Evolutionary conservation across 2,888 invertebrate species (phyloP).

Genomic region (Agrotis ipsilon): DNA sequence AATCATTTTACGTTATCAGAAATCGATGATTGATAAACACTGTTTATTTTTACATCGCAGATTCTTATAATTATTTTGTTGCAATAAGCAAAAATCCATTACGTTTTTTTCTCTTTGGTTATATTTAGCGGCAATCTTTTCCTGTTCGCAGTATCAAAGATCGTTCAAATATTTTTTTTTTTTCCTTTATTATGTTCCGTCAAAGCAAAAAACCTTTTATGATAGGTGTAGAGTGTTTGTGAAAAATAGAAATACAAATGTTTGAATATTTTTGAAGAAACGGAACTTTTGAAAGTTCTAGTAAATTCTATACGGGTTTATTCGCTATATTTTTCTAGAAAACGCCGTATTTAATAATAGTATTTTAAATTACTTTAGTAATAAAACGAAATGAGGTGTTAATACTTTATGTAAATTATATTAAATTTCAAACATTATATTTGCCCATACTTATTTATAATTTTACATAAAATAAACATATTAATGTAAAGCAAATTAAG

Average conservation of each 20-base stretch:
- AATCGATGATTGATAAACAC: constrained; percentile 1
- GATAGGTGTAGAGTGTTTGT: background rate
- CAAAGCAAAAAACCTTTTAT: background rate
- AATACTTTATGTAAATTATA: constrained; percentile 18
- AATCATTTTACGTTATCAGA: constrained; percentile 1
- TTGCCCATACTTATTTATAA: background rate
- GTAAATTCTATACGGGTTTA: background rate
- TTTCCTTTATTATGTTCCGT: background rate
- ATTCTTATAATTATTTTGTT: background rate
- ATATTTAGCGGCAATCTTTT: constrained; percentile 28
- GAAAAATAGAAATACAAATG: constrained; percentile 22
- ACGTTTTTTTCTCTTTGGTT: background rate
- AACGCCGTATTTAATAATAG: background rate
- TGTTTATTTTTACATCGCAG: constrained; percentile 13
- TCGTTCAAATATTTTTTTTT: background rate
- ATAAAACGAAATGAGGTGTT: constrained; percentile 10
- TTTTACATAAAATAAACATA: background rate
- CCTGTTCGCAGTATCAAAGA: constrained; percentile 23
- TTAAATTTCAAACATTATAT: background rate
- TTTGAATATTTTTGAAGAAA: constrained; percentile 7
- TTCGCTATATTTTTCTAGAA: background rate
- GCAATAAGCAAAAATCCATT: background rate
- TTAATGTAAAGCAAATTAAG: background rate
- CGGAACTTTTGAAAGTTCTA: background rate
- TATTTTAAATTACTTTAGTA: constrained; percentile 1